A percentile compares a stretch with the other conserved stretches of the same genome.
phyloP scores from a whole-genome alignment of 2,113 vertebrate genomes.

The Notarius lentiginosus region DNA sequence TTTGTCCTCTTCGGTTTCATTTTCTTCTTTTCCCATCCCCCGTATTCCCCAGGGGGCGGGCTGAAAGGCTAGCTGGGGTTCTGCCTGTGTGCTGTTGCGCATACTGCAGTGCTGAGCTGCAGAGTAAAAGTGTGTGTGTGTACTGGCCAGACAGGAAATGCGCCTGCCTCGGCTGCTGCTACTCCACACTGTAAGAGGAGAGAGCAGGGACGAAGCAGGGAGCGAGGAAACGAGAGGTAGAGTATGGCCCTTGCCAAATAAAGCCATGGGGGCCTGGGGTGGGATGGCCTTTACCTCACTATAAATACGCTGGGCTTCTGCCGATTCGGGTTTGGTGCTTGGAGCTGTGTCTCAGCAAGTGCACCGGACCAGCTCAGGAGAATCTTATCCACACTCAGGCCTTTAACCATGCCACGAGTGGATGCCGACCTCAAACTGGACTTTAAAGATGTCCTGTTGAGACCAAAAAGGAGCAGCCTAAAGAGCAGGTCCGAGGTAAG shows the following conservation, averaged over 20 bases:
- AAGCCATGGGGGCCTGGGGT: conserved; percentile 75
- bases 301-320: conserved; percentile 78
- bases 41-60: not conserved
- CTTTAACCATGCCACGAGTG: conserved; percentile 85
- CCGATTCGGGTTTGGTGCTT: conserved; percentile 78
- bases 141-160: conserved; percentile 48
- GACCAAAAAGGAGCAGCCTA: conserved; percentile 96
- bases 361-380: conserved; percentile 60
- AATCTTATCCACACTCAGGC: conserved; percentile 55
- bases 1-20: not conserved
- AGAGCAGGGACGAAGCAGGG: conserved; percentile 38
- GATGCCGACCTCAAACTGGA: conserved; percentile 96
- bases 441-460: conserved; percentile 96
- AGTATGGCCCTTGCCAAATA: conserved; percentile 78
- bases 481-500: conserved; percentile 93
- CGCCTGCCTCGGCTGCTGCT: conserved; percentile 63
- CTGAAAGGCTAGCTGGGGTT: conserved; percentile 44
- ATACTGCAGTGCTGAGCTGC: conserved; percentile 69
- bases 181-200: conserved; percentile 54
- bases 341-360: conserved; percentile 56
- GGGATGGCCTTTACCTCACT: conserved; percentile 63
- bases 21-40: conserved; percentile 18
- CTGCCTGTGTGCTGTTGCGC: conserved; percentile 64
- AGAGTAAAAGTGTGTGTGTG: conserved; percentile 52
- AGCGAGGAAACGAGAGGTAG: conserved; percentile 35